These are phyloP conservation scores for Philaethria dido DNA, from an alignment of 2,888 invertebrate species.

Conservation along the genomic window DNA sequence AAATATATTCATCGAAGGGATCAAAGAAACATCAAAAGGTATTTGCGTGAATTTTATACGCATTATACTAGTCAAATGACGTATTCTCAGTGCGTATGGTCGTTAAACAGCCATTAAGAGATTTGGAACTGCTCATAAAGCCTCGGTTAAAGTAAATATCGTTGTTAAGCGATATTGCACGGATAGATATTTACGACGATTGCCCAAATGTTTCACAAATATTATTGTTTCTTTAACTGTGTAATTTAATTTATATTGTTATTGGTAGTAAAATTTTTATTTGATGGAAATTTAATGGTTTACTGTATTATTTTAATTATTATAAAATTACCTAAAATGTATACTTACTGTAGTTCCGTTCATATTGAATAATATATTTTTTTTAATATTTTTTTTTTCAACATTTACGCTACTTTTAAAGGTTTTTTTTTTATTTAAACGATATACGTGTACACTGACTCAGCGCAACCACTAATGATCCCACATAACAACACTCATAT, in stretches of 20 bases:
- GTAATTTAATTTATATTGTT: conserved; percentile 4
- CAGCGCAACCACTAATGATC: conserved; percentile 50
- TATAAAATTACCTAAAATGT: too few relatives aligned
- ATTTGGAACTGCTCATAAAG: conserved; percentile 59
- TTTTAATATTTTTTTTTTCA: too few relatives aligned
- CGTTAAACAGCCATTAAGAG: conserved; percentile 55
- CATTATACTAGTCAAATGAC: conserved; percentile 52
- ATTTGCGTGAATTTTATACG: conserved; percentile 45
- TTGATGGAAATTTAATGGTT: not conserved
- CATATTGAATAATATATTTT: too few relatives aligned
- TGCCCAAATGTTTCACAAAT: conserved; percentile 2
- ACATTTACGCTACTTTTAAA: conserved; percentile 43
- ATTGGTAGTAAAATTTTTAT: not conserved
- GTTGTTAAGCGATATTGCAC: conserved; percentile 36
- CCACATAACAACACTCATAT: conserved; percentile 42
- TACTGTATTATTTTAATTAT: not conserved
- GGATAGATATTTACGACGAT: conserved; percentile 3
- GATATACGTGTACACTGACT: conserved; percentile 57
- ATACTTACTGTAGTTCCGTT: too few relatives aligned
- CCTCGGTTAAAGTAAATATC: conserved; percentile 54
- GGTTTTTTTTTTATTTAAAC: too few relatives aligned
- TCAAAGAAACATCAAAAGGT: conserved; percentile 35
- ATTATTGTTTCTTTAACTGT: not conserved
- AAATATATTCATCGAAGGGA: conserved; percentile 25
- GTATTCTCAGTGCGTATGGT: conserved; percentile 47